A percentile compares a stretch with the other conserved stretches of the same genome.
These are phyloP conservation scores for Rhinolophus sinicus DNA, from an alignment of 2,113 vertebrate species.

Conservation along the genomic window DNA sequence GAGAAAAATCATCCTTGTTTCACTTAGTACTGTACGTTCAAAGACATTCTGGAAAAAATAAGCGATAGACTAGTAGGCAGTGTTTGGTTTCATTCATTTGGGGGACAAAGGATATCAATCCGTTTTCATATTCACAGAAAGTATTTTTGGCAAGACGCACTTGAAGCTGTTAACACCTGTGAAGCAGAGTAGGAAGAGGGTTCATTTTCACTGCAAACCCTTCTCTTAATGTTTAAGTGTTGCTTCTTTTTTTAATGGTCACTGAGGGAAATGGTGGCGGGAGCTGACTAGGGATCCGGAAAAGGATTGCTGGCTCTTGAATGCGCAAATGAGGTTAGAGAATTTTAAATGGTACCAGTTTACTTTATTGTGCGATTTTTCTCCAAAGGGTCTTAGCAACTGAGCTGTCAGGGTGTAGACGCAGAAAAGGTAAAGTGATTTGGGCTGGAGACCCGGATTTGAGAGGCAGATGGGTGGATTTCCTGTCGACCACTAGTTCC, in stretches of 20 bases:
- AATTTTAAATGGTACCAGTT: slow-evolving; percentile 3
- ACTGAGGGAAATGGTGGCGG: not conserved
- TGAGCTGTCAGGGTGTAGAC: not conserved
- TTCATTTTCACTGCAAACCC: not conserved
- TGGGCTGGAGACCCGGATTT: not conserved
- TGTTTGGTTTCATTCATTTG: not conserved
- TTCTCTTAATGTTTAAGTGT: not conserved
- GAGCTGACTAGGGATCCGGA: not conserved
- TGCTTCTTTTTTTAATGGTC: not conserved
- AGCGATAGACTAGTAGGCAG: not conserved
- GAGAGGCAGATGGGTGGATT: not conserved
- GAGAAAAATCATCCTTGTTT: not conserved
- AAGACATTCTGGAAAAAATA: slow-evolving; percentile 12
- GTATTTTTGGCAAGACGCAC: not conserved
- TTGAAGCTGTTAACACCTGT: not conserved
- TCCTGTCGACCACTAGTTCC: not conserved
- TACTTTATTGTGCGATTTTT: slow-evolving; percentile 9
- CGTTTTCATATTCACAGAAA: not conserved
- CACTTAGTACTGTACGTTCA: not conserved
- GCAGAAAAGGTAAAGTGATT: not conserved
- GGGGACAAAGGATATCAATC: not conserved
- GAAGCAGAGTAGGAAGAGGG: not conserved
- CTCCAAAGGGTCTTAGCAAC: slow-evolving; percentile 1
- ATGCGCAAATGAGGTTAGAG: not conserved
- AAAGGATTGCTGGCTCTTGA: not conserved